phyloP scores from a whole-genome alignment of 2,888 invertebrate species.

The Scaptomyza reducta region DNA sequence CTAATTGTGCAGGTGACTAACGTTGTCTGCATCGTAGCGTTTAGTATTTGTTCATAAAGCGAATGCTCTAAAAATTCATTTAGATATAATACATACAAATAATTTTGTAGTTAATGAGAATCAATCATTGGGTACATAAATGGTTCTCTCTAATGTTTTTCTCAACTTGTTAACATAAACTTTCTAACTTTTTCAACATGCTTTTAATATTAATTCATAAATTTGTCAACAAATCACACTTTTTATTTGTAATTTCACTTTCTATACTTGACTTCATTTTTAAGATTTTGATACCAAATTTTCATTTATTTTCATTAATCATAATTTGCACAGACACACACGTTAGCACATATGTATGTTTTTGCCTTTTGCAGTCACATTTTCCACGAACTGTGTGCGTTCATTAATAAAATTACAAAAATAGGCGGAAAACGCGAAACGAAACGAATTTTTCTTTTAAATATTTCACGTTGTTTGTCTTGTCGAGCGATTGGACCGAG shows the following conservation, averaged over 20 bases:
- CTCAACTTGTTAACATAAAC: background rate
- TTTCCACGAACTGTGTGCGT: slow-evolving; percentile 13
- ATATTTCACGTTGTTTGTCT: slow-evolving; percentile 23
- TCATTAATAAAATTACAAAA: slow-evolving; percentile 38
- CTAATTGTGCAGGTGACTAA: too few species aligned
- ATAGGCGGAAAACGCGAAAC: slow-evolving; percentile 19
- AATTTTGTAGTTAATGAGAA: background rate
- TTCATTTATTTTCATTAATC: slow-evolving; percentile 3
- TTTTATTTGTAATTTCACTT: slow-evolving; percentile 1
- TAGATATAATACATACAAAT: background rate
- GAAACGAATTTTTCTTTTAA: slow-evolving; percentile 20
- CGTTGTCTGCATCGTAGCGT: too few species aligned
- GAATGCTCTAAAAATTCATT: background rate
- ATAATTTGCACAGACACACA: background rate
- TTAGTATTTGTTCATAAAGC: too few species aligned
- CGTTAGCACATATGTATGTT: background rate
- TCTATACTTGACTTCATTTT: slow-evolving; percentile 13
- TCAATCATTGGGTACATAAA: background rate
- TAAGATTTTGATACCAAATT: slow-evolving; percentile 13
- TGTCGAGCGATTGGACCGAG: slow-evolving; percentile 37
- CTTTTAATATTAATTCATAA: too few species aligned
- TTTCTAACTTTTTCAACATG: too few species aligned
- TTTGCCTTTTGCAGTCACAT: slow-evolving; percentile 5
- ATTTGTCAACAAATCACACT: slow-evolving; percentile 12
- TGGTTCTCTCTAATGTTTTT: background rate